Conservation (phyloP, 2,797 vertebrate species). For the Sparus aurata region DNA sequence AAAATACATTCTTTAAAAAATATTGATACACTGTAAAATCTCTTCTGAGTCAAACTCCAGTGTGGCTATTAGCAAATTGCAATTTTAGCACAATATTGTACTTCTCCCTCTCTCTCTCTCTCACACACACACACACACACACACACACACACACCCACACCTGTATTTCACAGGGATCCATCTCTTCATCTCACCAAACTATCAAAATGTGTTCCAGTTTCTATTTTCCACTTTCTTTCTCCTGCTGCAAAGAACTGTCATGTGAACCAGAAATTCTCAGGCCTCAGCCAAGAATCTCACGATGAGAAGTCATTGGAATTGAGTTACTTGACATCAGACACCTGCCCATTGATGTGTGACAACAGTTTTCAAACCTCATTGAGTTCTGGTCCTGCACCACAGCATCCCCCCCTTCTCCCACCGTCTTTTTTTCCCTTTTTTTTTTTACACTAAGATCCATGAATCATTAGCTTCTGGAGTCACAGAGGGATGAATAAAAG, state of each 20-base stretch:
- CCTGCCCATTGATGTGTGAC: constrained; percentile 79
- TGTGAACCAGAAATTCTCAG: constrained; percentile 57
- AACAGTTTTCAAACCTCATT: constrained; percentile 85
- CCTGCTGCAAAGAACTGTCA: background rate
- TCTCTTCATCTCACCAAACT: constrained; percentile 33
- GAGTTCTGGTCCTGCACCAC: constrained; percentile 73
- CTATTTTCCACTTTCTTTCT: constrained; percentile 39
- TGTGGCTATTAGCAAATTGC: background rate
- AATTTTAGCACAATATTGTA: background rate
- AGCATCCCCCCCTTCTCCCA: constrained; percentile 31
- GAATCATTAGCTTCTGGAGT: constrained; percentile 82
- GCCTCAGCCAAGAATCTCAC: constrained; percentile 58
- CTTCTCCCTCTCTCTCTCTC: background rate
- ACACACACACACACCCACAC: constrained; percentile 4
- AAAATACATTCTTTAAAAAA: background rate
- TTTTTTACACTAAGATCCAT: constrained; percentile 73
- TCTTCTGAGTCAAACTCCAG: background rate
- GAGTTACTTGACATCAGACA: constrained; percentile 82
- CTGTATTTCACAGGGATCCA: constrained; percentile 14
- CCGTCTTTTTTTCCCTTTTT: constrained; percentile 25
- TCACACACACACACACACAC: background rate
- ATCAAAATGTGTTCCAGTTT: constrained; percentile 21
- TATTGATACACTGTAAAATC: background rate
- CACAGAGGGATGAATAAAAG: constrained; percentile 79
- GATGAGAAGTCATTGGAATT: constrained; percentile 78